Conservation (phyloP, 2,888 invertebrate genomes). For the Zhuqinia jingwanae region DNA sequence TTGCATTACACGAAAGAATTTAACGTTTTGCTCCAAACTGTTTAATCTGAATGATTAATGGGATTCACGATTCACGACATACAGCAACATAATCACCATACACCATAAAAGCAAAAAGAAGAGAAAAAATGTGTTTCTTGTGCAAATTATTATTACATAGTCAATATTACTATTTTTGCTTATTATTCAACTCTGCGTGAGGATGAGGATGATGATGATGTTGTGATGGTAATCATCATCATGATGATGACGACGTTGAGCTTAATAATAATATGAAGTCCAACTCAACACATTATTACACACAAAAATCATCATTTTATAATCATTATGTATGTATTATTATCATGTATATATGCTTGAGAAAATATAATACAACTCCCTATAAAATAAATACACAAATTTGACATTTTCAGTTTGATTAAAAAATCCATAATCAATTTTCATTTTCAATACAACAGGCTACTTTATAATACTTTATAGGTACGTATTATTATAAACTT, state of each 20-base stretch:
- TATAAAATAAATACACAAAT: no score
- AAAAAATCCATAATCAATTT: not conserved
- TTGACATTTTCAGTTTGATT: not conserved
- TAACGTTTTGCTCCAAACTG: not conserved
- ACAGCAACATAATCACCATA: constrained; percentile 2
- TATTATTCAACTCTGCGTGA: constrained; percentile 44
- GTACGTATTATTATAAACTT: no score
- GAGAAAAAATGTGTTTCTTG: constrained; percentile 35
- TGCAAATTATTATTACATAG: no score
- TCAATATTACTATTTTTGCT: constrained; percentile 16
- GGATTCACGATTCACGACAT: constrained; percentile 60
- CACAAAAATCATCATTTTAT: not conserved
- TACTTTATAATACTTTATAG: not conserved
- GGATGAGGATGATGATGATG: constrained; percentile 6
- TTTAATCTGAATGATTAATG: constrained; percentile 53
- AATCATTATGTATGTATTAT: not conserved
- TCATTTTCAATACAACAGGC: not conserved
- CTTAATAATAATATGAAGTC: not conserved
- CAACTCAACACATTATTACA: no score
- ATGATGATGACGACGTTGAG: constrained; percentile 1
- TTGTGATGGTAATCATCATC: constrained; percentile 2
- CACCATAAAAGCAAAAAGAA: not conserved
- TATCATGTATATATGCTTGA: not conserved
- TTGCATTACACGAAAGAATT: not conserved
- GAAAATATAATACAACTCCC: no score